Conservation (phyloP, 2,797 vertebrate genomes). For the Clarias pachynema region DNA sequence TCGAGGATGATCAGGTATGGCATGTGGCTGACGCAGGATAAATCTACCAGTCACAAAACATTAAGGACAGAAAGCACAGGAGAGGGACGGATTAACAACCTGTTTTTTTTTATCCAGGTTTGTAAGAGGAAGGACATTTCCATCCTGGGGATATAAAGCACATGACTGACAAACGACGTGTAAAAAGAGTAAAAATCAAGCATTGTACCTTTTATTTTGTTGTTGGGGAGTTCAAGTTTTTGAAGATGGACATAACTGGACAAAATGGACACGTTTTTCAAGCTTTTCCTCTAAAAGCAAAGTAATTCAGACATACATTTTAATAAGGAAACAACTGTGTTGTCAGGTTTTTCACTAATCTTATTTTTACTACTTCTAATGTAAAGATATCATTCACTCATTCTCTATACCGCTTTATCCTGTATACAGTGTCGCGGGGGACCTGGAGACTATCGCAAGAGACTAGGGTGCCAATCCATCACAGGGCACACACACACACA, state of each 20-base stretch:
- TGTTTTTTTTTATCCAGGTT: slow-evolving; percentile 9
- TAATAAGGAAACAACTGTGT: slow-evolving; percentile 31
- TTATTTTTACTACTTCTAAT: background rate
- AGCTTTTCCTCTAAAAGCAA: slow-evolving; percentile 70
- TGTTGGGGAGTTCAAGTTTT: slow-evolving; percentile 86
- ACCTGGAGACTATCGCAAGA: too few species aligned
- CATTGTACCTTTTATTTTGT: slow-evolving; percentile 88
- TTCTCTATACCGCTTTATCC: too few species aligned
- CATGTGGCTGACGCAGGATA: slow-evolving; percentile 89
- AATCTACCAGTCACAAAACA: slow-evolving; percentile 74
- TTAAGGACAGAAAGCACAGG: slow-evolving; percentile 37
- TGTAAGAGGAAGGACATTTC: slow-evolving; percentile 34
- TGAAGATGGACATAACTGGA: slow-evolving; percentile 83
- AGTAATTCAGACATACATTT: background rate
- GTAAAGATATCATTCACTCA: background rate
- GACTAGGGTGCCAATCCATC: too few species aligned
- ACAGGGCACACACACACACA: too few species aligned
- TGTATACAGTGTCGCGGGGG: too few species aligned
- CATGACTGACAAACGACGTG: background rate
- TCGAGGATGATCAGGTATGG: slow-evolving; percentile 84
- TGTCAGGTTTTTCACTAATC: background rate
- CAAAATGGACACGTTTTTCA: slow-evolving; percentile 82
- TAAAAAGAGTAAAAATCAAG: background rate
- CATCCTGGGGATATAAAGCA: slow-evolving; percentile 36
- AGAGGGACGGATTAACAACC: slow-evolving; percentile 33